Evolutionary conservation across 2,888 invertebrate species (phyloP).

Genomic region (Leucophora obtusa): DNA sequence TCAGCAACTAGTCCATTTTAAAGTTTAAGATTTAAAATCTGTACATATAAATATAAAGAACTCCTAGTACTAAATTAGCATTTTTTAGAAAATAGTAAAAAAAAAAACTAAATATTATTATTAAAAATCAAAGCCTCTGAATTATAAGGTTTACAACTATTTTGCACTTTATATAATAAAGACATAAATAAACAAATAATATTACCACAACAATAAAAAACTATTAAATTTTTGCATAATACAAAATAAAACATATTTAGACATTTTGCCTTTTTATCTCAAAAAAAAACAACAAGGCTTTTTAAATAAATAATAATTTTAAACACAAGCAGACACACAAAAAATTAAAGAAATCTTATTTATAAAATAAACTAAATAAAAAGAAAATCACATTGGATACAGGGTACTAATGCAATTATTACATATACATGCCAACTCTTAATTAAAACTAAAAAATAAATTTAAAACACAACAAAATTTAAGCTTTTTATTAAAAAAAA

Average conservation of each 20-base stretch:
- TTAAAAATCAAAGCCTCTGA: slow-evolving; percentile 59
- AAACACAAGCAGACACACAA: slow-evolving; percentile 32
- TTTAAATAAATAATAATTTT: slow-evolving; percentile 22
- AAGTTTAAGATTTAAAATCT: slow-evolving; percentile 44
- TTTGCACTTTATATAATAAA: slow-evolving; percentile 64
- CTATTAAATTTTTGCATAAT: slow-evolving; percentile 52
- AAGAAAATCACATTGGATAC: slow-evolving; percentile 84
- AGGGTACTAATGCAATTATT: slow-evolving; percentile 96
- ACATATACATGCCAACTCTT: slow-evolving; percentile 75
- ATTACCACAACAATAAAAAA: slow-evolving; percentile 22
- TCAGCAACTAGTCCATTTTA: slow-evolving; percentile 63
- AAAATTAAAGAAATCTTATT: slow-evolving; percentile 47
- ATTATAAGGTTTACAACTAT: slow-evolving; percentile 65
- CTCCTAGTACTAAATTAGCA: slow-evolving; percentile 61
- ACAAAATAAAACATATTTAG: slow-evolving; percentile 43
- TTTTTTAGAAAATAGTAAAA: slow-evolving; percentile 49
- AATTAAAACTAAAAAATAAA: slow-evolving; percentile 52
- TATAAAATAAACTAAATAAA: slow-evolving; percentile 45
- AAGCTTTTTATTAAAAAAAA: slow-evolving; percentile 64
- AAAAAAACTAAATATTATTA: slow-evolving; percentile 46
- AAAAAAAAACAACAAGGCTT: slow-evolving; percentile 43
- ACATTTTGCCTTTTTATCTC: slow-evolving; percentile 60
- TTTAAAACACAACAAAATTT: slow-evolving; percentile 43
- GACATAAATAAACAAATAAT: slow-evolving; percentile 41
- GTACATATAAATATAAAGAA: slow-evolving; percentile 36